Base-by-base conservation (phyloP, 2,113 vertebrate species). In the Charina bottae region DNA sequence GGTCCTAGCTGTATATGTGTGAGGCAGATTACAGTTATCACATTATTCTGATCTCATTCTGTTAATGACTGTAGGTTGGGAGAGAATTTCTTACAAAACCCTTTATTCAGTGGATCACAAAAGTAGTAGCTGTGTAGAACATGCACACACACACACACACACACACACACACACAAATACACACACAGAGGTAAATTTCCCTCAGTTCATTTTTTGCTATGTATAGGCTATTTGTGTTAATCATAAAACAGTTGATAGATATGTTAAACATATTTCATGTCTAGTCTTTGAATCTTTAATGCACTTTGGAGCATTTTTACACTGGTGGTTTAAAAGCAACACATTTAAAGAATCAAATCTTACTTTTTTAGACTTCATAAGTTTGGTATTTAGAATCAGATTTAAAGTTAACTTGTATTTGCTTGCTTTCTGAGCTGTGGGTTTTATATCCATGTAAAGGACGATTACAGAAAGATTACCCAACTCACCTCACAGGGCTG, bases 41-140 rank as follows among this genome's bases (percentile, higher is more conserved):
- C 95, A 95, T 97, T 97, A 94, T 93, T 96, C 90, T 95, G 94
- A 96, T 95, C 92, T 96, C 92, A 94, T 97, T 97, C 95, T 60
- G 6, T 83, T 92, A 92, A 90, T 88, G 90, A 85, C 93, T 89
- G 89, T 90, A 93, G 72, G 88, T 95, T 91, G 92, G 23, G 94
- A 94, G 87, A 94, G 92, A 91, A 72, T 59, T 91, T 26, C 54
- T 58, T 49, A 0, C 93, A 96, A 96, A 96, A 97, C 94, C 4
- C 94, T 87, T 95, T 95, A 53, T 49, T 49, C 6, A 49, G 49
- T 49, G 5, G 49, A 4, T 49, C 49, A 54, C 13, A 33, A 33
- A 92, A 33, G 2, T 2, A 0, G 58, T 28, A 92, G 92, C 46
- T 91, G 59, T 83, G 26, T 62, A 33, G 26, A 60, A 85, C 23